Percentiles rank a stretch among this genome's conserved stretches.
phyloP scores from a whole-genome alignment of 2,797 vertebrate species.

The Takifugu ocellatus region DNA sequence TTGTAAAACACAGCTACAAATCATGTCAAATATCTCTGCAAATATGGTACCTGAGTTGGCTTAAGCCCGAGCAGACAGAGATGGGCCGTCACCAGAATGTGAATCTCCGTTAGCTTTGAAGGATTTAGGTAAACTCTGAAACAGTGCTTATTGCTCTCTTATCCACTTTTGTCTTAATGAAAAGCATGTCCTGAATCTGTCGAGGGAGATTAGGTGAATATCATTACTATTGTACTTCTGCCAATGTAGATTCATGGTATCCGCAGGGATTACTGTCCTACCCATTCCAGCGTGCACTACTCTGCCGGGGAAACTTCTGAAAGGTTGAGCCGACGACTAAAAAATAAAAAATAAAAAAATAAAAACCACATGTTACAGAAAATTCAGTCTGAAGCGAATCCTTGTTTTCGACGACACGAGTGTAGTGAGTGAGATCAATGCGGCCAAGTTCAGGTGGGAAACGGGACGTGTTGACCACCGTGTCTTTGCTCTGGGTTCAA shows the following conservation, averaged over 20 bases:
- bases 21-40: slow-evolving; percentile 59
- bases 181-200: slow-evolving; percentile 96
- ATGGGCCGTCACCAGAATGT: slow-evolving; percentile 58
- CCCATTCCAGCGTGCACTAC: slow-evolving; percentile 62
- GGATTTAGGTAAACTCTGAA: slow-evolving; percentile 89
- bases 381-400: slow-evolving; percentile 51
- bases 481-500: neutral
- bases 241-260: slow-evolving; percentile 82
- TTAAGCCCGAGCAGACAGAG: slow-evolving; percentile 64
- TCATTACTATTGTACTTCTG: slow-evolving; percentile 92
- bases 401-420: slow-evolving; percentile 27
- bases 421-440: slow-evolving; percentile 7
- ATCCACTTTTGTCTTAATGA: slow-evolving; percentile 93
- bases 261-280: slow-evolving; percentile 73
- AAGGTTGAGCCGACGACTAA: slow-evolving; percentile 59
- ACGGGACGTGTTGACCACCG: neutral
- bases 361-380: slow-evolving; percentile 56
- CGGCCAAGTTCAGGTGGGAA: slow-evolving; percentile 1
- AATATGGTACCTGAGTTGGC: slow-evolving; percentile 63
- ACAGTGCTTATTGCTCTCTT: slow-evolving; percentile 88
- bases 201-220: slow-evolving; percentile 91
- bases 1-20: slow-evolving; percentile 44
- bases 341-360: neutral
- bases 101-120: slow-evolving; percentile 82
- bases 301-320: slow-evolving; percentile 52